Conservation (phyloP, 1,140 invertebrate genomes). For the Drosophila nebulosa region DNA sequence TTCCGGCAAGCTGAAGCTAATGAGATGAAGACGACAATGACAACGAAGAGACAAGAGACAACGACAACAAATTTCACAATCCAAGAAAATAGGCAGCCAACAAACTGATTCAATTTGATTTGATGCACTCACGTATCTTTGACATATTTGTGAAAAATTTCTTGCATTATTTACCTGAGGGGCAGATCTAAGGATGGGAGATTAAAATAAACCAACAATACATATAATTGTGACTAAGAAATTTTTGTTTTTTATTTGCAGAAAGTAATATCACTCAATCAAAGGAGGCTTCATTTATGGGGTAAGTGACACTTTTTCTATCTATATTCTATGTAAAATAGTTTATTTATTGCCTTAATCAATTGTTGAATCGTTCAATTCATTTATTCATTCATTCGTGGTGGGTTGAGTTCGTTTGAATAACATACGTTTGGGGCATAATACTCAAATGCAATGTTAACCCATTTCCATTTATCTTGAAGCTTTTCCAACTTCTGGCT, state of each 20-base stretch:
- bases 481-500: conserved; percentile 38
- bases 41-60: too few relatives aligned
- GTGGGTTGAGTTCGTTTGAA: conserved; percentile 13
- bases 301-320: too few relatives aligned
- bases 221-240: too few relatives aligned
- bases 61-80: conserved; percentile 53
- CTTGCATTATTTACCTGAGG: too few relatives aligned
- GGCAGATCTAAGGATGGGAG: too few relatives aligned
- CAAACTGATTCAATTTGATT: conserved; percentile 20
- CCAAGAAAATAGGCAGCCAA: conserved; percentile 9
- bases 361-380: neutral
- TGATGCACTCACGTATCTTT: conserved; percentile 24
- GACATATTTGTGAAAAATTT: neutral
- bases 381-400: conserved; percentile 59
- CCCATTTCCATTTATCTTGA: conserved; percentile 69
- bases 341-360: neutral
- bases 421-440: conserved; percentile 48
- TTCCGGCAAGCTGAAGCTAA: conserved; percentile 70
- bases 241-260: too few relatives aligned
- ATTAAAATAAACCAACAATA: too few relatives aligned
- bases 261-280: too few relatives aligned
- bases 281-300: too few relatives aligned
- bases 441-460: conserved; percentile 60
- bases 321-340: too few relatives aligned
- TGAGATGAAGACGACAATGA: conserved; percentile 32